Base-by-base conservation (phyloP, 2,888 invertebrate genomes). In the Iphiclides podalirius region DNA sequence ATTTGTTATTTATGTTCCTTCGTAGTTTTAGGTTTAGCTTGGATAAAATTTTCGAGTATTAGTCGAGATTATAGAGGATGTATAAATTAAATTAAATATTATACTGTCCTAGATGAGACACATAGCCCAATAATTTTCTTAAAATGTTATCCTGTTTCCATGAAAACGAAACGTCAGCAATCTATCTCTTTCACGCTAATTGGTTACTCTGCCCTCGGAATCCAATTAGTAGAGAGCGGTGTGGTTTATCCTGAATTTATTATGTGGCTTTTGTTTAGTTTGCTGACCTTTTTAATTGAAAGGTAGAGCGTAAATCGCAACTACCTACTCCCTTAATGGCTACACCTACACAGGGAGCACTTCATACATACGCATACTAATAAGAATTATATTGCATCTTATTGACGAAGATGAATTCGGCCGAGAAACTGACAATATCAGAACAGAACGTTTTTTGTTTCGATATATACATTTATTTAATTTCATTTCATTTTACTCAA, bases 271-370 rank as follows among this genome's bases (percentile, higher is more conserved):
- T 76, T 79, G 75, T 80, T 82, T 78, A 80, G 79, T 79, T 74
- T 70, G 73, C 65, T 63, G 64, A 69, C 63, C 70, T 75, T 78
- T 80, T 75, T 77, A 82, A 83, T 83, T 83, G 82, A 83, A 83
- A 83, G 68, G 75, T 78, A 76, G 74, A 76, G 74, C 75, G 75
- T 79, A 77, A 71, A 71, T 72, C 73, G 71, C 59, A 14, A 38
- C 59, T 60, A 60, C 58, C 59, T 60, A 60, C 58, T 42, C 59
- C 53, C 37, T 55, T 75, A 75, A 77, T 76, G 67, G 70, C 67
- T 64, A 65, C 60, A 16, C 26, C 37, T 48, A 23, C 23, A 36
- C 15, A 2, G 49, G 49, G 49, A 49, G 38, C 44, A 13, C 13
- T 41, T 41, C 23, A 13, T 4, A 8, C 17, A 6, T 20, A 3